Evolutionary conservation across 2,888 invertebrate species (phyloP).

Genomic region (Achlya flavicornis): DNA sequence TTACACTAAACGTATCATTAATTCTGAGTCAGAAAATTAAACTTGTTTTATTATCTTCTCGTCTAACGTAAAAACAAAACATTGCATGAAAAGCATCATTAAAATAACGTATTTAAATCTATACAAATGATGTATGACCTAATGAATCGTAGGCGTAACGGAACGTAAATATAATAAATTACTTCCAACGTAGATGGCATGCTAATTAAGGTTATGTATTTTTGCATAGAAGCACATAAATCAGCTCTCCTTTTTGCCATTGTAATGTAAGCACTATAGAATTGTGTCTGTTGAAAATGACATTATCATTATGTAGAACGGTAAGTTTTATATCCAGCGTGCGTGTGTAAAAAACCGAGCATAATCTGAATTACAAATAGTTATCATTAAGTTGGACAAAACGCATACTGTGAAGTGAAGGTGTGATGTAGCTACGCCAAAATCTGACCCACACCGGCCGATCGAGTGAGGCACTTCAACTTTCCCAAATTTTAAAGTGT

Average conservation of each 20-base stretch:
- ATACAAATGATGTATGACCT: conserved; percentile 35
- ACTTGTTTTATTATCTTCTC: conserved; percentile 18
- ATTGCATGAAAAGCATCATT: conserved; percentile 33
- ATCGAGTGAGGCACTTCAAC: neutral
- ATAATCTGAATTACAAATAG: conserved; percentile 11
- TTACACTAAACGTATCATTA: conserved; percentile 32
- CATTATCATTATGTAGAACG: conserved; percentile 22
- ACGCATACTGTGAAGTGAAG: conserved; percentile 5
- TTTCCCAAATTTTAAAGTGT: neutral
- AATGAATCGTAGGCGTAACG: conserved; percentile 42
- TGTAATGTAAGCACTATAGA: conserved; percentile 17
- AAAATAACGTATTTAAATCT: conserved; percentile 36
- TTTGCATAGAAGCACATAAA: conserved; percentile 42
- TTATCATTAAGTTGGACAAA: conserved; percentile 10
- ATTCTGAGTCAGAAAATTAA: conserved; percentile 30
- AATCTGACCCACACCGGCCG: neutral
- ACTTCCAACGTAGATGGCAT: conserved; percentile 29
- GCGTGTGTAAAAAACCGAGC: conserved; percentile 11
- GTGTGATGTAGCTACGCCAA: conserved; percentile 6
- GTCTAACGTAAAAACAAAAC: conserved; percentile 18
- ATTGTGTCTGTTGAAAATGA: conserved; percentile 16
- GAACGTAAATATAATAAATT: conserved; percentile 46
- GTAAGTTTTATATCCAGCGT: conserved; percentile 20
- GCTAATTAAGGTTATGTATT: conserved; percentile 32
- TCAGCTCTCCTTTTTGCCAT: conserved; percentile 29